These are phyloP conservation scores for Physeter macrocephalus DNA, from an alignment of 2,113 vertebrate species.

Conservation along the genomic window DNA sequence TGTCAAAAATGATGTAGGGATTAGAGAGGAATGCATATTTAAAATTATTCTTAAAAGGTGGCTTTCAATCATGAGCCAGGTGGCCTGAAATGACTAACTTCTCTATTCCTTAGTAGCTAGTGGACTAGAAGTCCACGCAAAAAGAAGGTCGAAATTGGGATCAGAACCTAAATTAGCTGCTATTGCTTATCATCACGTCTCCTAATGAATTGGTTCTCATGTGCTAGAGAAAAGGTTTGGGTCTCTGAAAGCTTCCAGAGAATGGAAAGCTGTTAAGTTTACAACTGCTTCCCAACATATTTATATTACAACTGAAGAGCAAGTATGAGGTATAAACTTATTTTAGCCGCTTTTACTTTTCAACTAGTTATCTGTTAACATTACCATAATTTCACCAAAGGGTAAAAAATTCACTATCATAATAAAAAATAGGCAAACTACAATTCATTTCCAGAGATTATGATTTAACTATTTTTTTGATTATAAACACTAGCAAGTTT, in stretches of 20 bases:
- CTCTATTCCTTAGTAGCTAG: not conserved
- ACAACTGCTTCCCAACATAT: not conserved
- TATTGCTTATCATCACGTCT: not conserved
- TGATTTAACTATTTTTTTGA: constrained; percentile 10
- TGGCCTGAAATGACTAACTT: not conserved
- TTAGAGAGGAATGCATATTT: not conserved
- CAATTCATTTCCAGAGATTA: not conserved
- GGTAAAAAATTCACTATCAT: not conserved
- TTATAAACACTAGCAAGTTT: not conserved
- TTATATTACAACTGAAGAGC: not conserved
- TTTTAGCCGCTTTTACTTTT: not conserved
- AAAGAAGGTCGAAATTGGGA: not conserved
- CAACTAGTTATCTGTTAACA: constrained; percentile 12
- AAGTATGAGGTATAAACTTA: not conserved
- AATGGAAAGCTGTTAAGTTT: not conserved
- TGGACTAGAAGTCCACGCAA: not conserved
- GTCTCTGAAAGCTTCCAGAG: not conserved
- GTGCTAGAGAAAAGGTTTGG: not conserved
- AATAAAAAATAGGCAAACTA: not conserved
- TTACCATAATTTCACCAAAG: not conserved
- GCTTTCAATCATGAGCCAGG: not conserved
- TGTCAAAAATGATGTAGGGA: not conserved
- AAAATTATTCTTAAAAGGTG: not conserved
- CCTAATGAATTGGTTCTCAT: not conserved
- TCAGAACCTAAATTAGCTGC: not conserved